Percentiles rank a stretch among this genome's conserved stretches.
Conservation (phyloP, 2,113 vertebrate species). For the Miniopterus natalensis region DNA sequence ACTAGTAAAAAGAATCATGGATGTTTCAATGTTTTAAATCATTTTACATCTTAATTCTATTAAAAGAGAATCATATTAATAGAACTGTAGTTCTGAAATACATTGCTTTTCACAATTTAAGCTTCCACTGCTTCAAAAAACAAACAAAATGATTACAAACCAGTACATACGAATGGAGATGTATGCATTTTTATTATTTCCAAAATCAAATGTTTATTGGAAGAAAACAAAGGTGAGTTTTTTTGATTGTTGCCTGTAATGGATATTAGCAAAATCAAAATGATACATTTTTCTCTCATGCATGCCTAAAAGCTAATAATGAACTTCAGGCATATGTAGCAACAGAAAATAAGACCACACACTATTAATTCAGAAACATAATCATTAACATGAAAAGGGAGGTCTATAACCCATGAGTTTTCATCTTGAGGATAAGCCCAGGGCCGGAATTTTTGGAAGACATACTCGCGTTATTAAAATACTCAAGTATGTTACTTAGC, state of each 20-base stretch:
- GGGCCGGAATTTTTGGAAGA: not conserved
- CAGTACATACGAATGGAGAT: not conserved
- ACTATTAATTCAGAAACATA: not conserved
- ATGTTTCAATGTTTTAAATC: not conserved
- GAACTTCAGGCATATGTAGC: not conserved
- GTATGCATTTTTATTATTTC: not conserved
- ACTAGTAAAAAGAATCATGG: not conserved
- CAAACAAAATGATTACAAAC: not conserved
- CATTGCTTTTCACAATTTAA: not conserved
- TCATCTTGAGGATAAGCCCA: not conserved
- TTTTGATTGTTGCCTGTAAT: not conserved
- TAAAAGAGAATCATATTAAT: not conserved
- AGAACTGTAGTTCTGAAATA: not conserved
- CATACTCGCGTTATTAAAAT: not conserved
- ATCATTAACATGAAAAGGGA: not conserved
- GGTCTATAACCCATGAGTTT: not conserved
- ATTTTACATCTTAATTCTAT: not conserved
- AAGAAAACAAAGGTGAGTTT: not conserved
- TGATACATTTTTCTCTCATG: not conserved
- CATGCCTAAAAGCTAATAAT: not conserved
- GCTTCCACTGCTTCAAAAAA: not conserved
- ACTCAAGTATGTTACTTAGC: not conserved
- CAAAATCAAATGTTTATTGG: not conserved
- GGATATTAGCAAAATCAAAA: not conserved
- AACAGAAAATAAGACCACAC: not conserved